Evolutionary conservation across 2,797 vertebrate species (phyloP), one percentile per base, ranked within the genome.

Genomic region (Esox masquinongy): DNA sequence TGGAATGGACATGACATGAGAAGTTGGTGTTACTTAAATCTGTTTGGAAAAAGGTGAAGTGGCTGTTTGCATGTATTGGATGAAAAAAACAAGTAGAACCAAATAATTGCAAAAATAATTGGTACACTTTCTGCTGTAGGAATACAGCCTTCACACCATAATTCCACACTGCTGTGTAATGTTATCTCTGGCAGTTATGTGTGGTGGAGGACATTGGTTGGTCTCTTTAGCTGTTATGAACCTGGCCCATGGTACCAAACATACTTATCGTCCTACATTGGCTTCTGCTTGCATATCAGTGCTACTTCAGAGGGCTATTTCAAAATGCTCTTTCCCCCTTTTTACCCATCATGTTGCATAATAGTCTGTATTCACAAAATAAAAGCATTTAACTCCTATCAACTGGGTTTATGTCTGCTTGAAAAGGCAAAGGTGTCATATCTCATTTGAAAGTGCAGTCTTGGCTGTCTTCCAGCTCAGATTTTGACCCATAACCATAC

Each of bases 371-470:
- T 90, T 84, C 77, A 88, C 90, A 89, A 89, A 92, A 85, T 87
- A 78, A 89, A 92, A 85, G 89, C 89, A 89, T 94, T 92, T 92
- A 93, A 90, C 82, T 89, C 86, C 88, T 90, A 93, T 92, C 91
- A 90, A 81, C 83, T 78, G 87, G 85, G 93, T 94, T 93, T 91
- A 94, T 91, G 80, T 80, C 86, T 91, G 77, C 86, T 90, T 86
- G 88, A 86, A 84, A 87, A 90, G 88, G 81, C 88, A 90, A 91
- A 94, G 91, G 92, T 93, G 92, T 93, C 91, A 90, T 91, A 84
- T 87, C 86, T 90, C 86, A 90, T 84, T 81, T 87, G 80, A 88
- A 92, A 94, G 92, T 93, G 92, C 89, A 88, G 85, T 89, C 89
- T 90, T 94, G 93, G 92, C 94, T 2, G 76, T 69, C 70, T 43